A percentile compares a stretch with the other conserved stretches of the same genome.
These are phyloP conservation scores for Orchesella flavescens DNA, from an alignment of 2,888 invertebrate genomes.

Conservation along the genomic window DNA sequence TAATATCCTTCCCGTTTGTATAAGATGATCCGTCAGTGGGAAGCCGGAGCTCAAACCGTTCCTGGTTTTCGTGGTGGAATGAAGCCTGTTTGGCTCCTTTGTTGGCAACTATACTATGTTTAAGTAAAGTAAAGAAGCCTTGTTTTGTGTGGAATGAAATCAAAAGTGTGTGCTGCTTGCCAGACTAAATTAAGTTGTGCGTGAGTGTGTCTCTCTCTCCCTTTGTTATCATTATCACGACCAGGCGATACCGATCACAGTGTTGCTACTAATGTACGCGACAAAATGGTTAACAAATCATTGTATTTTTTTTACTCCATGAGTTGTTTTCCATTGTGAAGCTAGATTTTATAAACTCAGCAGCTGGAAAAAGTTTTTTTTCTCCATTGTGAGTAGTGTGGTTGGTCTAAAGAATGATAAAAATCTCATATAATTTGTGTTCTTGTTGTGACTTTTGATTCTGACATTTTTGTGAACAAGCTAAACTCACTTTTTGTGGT, in stretches of 20 bases:
- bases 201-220: slow-evolving; percentile 17
- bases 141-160: background rate
- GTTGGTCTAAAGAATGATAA: background rate
- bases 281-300: background rate
- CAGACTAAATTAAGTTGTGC: slow-evolving; percentile 6
- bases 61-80: slow-evolving; percentile 36
- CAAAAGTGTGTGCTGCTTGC: background rate
- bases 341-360: background rate
- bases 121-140: too few species aligned
- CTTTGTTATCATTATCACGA: slow-evolving; percentile 7
- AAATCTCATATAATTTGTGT: slow-evolving; percentile 10
- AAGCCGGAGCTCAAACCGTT: slow-evolving; percentile 48
- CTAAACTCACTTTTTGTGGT: too few species aligned
- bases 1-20: slow-evolving; percentile 14
- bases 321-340: background rate
- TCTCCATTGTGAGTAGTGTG: background rate
- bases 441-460: background rate
- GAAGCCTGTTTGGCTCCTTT: background rate
- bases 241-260: too few species aligned
- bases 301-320: background rate
- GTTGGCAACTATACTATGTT: background rate
- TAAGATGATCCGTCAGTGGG: slow-evolving; percentile 40
- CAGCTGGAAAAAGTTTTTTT: background rate
- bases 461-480: too few species aligned
- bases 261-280: too few species aligned